Evolutionary conservation across 2,113 vertebrate species (phyloP), one percentile per base, ranked within the genome.

Genomic region (Brachyistius frenatus): DNA sequence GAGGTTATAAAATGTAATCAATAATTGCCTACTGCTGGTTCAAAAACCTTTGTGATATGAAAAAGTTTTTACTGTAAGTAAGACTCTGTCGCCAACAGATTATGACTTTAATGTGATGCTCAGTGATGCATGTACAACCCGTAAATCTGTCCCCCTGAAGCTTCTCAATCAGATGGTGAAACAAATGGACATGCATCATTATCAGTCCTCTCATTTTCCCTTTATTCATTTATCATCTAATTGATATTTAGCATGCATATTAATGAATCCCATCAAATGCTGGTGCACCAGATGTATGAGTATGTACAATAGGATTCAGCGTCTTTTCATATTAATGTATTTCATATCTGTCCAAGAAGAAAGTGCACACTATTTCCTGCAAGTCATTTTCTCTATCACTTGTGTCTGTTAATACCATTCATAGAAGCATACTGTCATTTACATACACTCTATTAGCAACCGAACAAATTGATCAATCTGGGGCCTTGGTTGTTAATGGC

Each of bases 151-250:
- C 30, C 31, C 31, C 6, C 10, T 58, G 9, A 14, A 70, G 32
- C 54, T 47, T 49, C 30, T 47, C 31, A 5, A 70, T 47, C 60
- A 37, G 23, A 49, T 2, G 56, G 8, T 35, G 47, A 64, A 62
- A 0, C 50, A 53, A 53, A 53, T 30, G 2, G 2, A 53, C 52
- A 30, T 30, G n/a, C 52, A 53, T 23, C 23, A 23, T 23, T 23
- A 23, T 23, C 23, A 23, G 23, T 23, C 23, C 23, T 23, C 23
- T 23, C 23, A 53, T 53, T 53, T 52, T 14, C 16, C 3, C 15
- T 53, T 73, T 76, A 62, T 54, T 30, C 2, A 35, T 58, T 52
- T 60, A 41, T 53, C 66, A 31, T 10, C 3, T 30, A n/a, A 39
- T 16, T 16, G 3, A 9, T 61, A 39, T 52, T 39, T 7, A 9